Evolutionary conservation across 2,113 vertebrate species (phyloP).

Genomic region (Oriolus oriolus): DNA sequence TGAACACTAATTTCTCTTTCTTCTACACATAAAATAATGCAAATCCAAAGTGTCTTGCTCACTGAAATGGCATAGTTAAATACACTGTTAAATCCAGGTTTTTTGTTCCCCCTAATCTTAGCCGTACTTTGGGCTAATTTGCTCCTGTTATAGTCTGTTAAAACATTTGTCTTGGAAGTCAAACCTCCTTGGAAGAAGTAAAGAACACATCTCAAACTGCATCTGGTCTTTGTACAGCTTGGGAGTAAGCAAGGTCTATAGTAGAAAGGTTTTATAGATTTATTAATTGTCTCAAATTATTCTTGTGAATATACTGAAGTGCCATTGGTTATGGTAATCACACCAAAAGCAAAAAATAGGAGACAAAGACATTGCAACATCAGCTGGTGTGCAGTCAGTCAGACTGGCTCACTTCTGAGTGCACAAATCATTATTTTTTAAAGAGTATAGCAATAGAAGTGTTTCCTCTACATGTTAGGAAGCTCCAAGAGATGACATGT

Average conservation of each 20-base stretch:
- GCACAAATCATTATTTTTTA: background rate
- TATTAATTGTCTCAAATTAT: background rate
- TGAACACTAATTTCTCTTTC: background rate
- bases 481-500: background rate
- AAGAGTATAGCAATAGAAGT: background rate
- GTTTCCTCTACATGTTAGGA: background rate
- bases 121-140: background rate
- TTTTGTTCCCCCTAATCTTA: background rate
- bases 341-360: background rate
- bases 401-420: background rate
- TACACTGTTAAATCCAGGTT: background rate
- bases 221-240: background rate
- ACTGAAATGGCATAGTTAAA: background rate
- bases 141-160: background rate
- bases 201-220: background rate
- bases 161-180: background rate
- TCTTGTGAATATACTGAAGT: background rate
- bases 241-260: background rate
- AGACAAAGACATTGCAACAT: background rate
- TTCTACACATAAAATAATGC: background rate
- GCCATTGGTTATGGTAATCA: background rate
- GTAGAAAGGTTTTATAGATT: background rate
- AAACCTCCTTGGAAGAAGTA: background rate
- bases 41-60: background rate
- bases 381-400: background rate